A percentile compares a stretch with the other conserved stretches of the same genome.
Evolutionary conservation across 92 coral and sea anemone genomes (phyloP).

Genomic region (Palythoa grandiflora): DNA sequence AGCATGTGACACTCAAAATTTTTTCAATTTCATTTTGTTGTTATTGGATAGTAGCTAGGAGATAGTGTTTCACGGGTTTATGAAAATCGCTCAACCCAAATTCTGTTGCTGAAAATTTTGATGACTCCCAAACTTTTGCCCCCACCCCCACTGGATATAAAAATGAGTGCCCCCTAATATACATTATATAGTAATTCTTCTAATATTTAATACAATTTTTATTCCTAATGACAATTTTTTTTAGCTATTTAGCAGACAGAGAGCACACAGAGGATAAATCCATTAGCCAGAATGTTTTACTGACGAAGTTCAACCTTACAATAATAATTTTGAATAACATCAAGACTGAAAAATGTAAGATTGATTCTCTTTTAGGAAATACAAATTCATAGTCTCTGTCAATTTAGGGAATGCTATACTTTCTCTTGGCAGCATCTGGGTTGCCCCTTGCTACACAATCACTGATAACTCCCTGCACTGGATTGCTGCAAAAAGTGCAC

Average conservation of each 20-base stretch:
- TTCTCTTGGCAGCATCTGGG: conserved; percentile 16
- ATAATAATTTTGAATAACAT: conserved; percentile 13
- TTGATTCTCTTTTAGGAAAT: not conserved
- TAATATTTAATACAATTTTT: not conserved
- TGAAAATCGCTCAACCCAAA: not conserved
- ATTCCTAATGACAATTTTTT: too few species aligned
- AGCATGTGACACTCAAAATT: not conserved
- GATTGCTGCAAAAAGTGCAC: conserved; percentile 41
- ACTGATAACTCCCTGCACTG: conserved; percentile 38
- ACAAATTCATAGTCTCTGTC: not conserved
- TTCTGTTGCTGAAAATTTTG: not conserved
- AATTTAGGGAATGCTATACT: conserved; percentile 6
- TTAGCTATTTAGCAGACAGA: too few species aligned
- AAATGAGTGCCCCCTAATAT: not conserved
- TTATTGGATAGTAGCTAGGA: not conserved
- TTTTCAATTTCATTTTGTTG: not conserved
- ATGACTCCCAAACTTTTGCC: conserved; percentile 4
- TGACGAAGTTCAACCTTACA: conserved; percentile 8
- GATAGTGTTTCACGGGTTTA: not conserved
- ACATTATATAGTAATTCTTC: not conserved
- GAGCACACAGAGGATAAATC: too few species aligned
- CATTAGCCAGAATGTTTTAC: not conserved
- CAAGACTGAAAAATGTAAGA: conserved; percentile 10
- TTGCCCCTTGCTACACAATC: conserved; percentile 44
- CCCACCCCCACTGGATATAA: conserved; percentile 4